These are phyloP conservation scores for Carlito syrichta DNA, from an alignment of 2,113 vertebrate species.

Conservation along the genomic window DNA sequence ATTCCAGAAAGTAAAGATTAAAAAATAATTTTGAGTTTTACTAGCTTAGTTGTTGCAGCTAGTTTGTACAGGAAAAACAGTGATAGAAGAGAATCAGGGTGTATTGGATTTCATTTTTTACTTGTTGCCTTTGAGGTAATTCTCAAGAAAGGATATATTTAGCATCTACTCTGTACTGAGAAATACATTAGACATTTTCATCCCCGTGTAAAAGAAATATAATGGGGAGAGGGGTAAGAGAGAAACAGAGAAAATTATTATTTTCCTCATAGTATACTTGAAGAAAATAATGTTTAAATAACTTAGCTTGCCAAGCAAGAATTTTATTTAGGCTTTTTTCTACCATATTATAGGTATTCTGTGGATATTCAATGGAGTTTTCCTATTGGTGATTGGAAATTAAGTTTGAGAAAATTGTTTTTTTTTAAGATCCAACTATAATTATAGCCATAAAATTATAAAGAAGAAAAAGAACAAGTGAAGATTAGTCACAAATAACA, in stretches of 20 bases:
- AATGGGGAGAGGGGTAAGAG: neutral
- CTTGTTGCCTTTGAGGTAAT: neutral
- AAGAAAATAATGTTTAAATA: slow-evolving; percentile 7
- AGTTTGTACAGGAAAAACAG: neutral
- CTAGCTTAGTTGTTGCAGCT: neutral
- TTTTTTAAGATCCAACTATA: neutral
- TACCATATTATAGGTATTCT: neutral
- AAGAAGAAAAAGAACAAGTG: neutral
- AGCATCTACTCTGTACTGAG: neutral
- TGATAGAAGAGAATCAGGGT: neutral
- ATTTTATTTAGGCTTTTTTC: neutral
- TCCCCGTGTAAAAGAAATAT: neutral
- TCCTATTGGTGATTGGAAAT: neutral
- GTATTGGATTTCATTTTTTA: neutral
- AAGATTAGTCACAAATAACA: neutral
- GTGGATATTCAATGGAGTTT: neutral
- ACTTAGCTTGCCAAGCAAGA: neutral
- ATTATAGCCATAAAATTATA: neutral
- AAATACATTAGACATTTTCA: neutral
- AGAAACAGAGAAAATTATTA: neutral
- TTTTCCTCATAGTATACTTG: neutral
- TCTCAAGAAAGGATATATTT: neutral
- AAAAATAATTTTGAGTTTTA: neutral
- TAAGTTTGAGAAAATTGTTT: neutral
- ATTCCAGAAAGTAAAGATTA: neutral